These are phyloP conservation scores for Holothuria leucospilota DNA, from an alignment of 53 echinoderm and acorn worm species.

Conservation along the genomic window DNA sequence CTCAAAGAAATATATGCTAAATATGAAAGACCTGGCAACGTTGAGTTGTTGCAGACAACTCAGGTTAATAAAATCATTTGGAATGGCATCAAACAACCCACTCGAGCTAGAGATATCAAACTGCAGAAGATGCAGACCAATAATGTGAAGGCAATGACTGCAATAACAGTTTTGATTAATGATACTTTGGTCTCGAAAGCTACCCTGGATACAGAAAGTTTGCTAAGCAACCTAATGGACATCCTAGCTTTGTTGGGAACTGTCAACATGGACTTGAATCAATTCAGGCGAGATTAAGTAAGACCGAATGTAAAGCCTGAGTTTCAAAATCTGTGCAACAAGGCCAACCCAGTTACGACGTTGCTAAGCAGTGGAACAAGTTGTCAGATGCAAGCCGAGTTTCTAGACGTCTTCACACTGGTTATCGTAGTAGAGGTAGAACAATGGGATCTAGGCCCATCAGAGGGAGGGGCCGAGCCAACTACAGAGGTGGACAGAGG, in stretches of 20 bases:
- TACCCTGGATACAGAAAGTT: neutral
- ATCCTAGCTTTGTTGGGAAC: neutral
- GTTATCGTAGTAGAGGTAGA: too few species aligned
- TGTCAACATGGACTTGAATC: neutral
- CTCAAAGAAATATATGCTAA: constrained; percentile 10
- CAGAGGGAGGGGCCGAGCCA: too few species aligned
- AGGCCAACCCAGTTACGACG: neutral
- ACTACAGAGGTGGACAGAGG: too few species aligned
- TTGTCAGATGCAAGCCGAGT: too few species aligned
- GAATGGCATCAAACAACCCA: neutral
- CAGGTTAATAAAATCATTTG: neutral
- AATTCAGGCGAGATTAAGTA: neutral
- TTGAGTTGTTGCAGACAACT: neutral
- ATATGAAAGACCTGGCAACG: neutral
- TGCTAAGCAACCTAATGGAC: neutral
- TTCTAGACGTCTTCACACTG: too few species aligned
- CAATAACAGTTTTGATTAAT: neutral
- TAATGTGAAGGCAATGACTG: neutral
- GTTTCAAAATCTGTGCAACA: neutral
- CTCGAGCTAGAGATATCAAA: neutral
- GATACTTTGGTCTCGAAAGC: neutral
- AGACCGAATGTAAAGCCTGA: neutral
- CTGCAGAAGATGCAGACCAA: neutral
- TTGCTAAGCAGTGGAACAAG: neutral
- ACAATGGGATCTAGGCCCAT: too few species aligned